Evolutionary conservation across 2,797 vertebrate species (phyloP), one percentile per base, ranked within the genome.

Genomic region (Arctocebus calabarensis): DNA sequence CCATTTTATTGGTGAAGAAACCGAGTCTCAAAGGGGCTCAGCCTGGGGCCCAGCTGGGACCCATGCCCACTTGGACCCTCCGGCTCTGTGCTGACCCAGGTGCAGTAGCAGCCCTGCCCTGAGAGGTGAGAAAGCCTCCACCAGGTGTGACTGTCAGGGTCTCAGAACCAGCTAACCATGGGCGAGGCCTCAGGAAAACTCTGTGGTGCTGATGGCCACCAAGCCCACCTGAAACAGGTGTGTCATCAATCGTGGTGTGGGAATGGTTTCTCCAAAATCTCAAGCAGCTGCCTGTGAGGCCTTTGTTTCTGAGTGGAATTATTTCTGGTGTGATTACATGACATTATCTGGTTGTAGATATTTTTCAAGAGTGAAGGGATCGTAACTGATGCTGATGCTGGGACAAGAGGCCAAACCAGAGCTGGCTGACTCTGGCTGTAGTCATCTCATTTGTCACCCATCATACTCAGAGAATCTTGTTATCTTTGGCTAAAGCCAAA

Each of bases 371-470:
- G 1, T 7, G 3, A 61, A 85, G 77, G 29, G 37, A 32, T 29
- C 48, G 45, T 3, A 20, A 7, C 55, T 66, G 13, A 43, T 77
- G 32, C 12, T 27, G 32, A 48, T 73, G 29, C 55, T 75, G 57
- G 17, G 10, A 55, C 10, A 17, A 64, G 70, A 81, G 52, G 57
- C 11, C 68, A 32, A 55, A 17, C 57, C 40, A 27, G 22, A 64
- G 40, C n/a, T 0, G 16, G 2, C n/a, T 0, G 0, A 25, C 19
- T 12, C 1, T 13, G 57, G 48, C 0, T 0, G 11, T 6, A 2
- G 19, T 32, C 45, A 2, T 29, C 45, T 83, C 34, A 13, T 16
- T 34, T 61, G 3, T 19, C 9, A 10, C 10, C 55, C 6, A 1
- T 14, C 10, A 12, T 13, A 43, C 84, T 12, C 25, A 22, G 1